Base-by-base conservation (phyloP, 1,140 invertebrate species). In the Antheraea mylitta region DNA sequence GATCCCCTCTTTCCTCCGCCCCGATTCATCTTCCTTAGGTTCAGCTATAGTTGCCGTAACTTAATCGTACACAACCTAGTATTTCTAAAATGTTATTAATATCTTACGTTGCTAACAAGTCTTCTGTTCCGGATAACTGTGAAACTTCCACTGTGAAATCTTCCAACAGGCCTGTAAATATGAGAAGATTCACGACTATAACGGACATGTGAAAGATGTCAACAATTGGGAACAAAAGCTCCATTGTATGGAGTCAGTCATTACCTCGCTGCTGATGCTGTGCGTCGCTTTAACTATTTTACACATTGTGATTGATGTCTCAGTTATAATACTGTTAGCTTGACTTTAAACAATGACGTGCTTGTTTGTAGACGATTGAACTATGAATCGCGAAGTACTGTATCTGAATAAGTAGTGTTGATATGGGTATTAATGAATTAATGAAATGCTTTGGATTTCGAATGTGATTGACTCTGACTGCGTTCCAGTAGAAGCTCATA, bases 341-440 rank as follows among this genome's bases (percentile, higher is more conserved):
- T 53, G 45, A 13, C 45, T 53, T 13, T 53, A 6, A 16, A 16
- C 16, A 53, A 13, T 53, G 16, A 53, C 13, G 45, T 53, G 13
- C 11, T 13, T 13, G 11, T 53, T 13, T 16, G 13, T 53, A 16
- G 45, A 53, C 16, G 13, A 53, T 53, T 53, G 45, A 13, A 53
- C 13, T 53, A 13, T 53, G 5, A 9, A 16, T 13, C 45, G 45
- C 45, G 7, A 42, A 42, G 8, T 42, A 42, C 38, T 7, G 45
- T 53, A 53, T 53, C 45, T 53, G 45, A 16, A 53, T 53, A 53
- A 53, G 45, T 53, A 53, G 13, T 53, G 45, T 53, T 53, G 22
- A 7, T 42, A 9, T 53, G 45, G 45, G 5, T 53, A 6, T 13
- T 53, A 16, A 53, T 1, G 16, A 1, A 16, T 53, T 53, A 53